Evolutionary conservation across 2,888 invertebrate species (phyloP).

Genomic region (Trichogramma dendrolimi): DNA sequence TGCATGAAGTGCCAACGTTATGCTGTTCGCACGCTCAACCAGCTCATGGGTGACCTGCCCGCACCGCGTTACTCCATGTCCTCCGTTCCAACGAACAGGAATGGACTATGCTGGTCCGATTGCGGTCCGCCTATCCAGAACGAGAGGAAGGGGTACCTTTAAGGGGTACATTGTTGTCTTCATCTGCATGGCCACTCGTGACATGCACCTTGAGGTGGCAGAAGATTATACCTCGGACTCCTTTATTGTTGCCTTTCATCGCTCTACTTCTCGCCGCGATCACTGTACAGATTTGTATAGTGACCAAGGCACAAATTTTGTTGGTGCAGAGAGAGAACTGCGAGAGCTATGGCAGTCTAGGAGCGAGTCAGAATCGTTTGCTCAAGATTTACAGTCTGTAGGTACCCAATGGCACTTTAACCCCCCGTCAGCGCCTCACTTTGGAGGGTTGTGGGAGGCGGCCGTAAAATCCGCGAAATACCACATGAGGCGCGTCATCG

Average conservation of each 20-base stretch:
- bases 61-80: not conserved
- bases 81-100: not conserved
- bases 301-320: not conserved
- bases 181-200: not conserved
- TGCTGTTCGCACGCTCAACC: not conserved
- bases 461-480: constrained; percentile 3
- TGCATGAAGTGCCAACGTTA: not conserved
- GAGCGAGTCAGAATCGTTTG: not conserved
- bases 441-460: not conserved
- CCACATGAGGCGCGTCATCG: constrained; percentile 6
- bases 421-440: constrained; percentile 10
- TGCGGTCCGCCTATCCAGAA: not conserved
- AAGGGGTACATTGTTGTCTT: not conserved
- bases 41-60: not conserved
- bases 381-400: not conserved
- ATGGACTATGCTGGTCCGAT: not conserved
- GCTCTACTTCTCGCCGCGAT: not conserved
- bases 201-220: not conserved
- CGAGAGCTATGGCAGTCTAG: not conserved
- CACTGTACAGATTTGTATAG: too few species aligned
- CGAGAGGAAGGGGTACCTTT: not conserved
- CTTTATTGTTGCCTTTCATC: not conserved
- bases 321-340: not conserved
- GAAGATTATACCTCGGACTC: not conserved
- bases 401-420: constrained; percentile 1